Conservation (phyloP, 2,113 vertebrate genomes). For the Prunella himalayana region DNA sequence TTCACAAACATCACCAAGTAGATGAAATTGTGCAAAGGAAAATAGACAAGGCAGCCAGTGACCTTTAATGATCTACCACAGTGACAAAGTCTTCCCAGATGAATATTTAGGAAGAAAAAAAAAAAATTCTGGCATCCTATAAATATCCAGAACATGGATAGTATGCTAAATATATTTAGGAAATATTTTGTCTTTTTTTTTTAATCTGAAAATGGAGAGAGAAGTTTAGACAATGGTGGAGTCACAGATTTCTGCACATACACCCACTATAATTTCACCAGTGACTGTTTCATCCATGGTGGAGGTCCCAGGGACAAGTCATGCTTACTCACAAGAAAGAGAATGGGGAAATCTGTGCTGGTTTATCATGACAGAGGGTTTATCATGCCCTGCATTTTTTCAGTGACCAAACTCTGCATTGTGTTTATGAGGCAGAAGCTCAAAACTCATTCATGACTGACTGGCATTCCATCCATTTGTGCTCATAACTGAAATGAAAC, state of each 20-base stretch:
- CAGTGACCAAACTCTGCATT: not conserved
- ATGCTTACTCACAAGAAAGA: not conserved
- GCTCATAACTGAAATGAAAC: not conserved
- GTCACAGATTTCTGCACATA: not conserved
- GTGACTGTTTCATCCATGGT: not conserved
- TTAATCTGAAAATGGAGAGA: not conserved
- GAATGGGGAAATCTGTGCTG: not conserved
- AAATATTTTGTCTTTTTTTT: not conserved
- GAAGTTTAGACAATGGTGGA: not conserved
- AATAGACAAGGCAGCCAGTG: not conserved
- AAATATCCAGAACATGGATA: not conserved
- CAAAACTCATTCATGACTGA: not conserved
- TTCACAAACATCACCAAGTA: not conserved
- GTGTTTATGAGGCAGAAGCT: not conserved
- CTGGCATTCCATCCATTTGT: not conserved
- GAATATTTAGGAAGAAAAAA: not conserved
- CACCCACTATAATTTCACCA: not conserved
- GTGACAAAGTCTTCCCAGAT: not conserved
- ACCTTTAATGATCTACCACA: not conserved
- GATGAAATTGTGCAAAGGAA: not conserved
- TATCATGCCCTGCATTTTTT: rapidly evolving
- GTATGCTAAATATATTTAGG: not conserved
- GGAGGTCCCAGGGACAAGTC: not conserved
- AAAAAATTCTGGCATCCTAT: not conserved
- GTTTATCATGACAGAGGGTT: not conserved